Conservation (phyloP, 1,140 invertebrate species). For the Drosophila saltans region DNA sequence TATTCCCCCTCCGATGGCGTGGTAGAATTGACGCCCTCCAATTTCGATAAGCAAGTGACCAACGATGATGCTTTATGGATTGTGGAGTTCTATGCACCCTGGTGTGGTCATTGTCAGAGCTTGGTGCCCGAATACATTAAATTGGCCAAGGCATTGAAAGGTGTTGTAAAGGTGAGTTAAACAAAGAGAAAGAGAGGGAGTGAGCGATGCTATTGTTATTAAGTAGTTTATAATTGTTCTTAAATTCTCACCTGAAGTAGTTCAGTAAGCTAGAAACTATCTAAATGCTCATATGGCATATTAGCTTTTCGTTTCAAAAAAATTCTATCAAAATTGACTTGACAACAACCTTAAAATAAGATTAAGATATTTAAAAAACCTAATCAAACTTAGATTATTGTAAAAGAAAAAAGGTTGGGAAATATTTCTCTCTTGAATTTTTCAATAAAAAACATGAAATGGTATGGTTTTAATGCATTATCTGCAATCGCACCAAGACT, state of each 20-base stretch:
- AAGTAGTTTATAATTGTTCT: constrained; percentile 73
- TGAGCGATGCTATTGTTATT: not conserved
- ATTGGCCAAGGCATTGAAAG: constrained; percentile 94
- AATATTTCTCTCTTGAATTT: too few relatives aligned
- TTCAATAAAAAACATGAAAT: too few relatives aligned
- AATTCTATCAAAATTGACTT: too few relatives aligned
- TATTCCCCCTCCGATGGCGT: constrained; percentile 94
- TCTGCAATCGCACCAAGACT: not conserved
- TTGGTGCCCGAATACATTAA: constrained; percentile 95
- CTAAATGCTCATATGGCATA: too few relatives aligned
- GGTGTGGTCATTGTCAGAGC: constrained; percentile 94
- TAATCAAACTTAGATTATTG: too few relatives aligned
- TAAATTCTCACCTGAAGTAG: too few relatives aligned
- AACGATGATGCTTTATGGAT: constrained; percentile 95
- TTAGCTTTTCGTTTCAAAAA: too few relatives aligned
- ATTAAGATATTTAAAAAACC: too few relatives aligned
- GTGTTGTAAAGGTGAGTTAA: constrained; percentile 90
- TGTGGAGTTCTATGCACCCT: constrained; percentile 95
- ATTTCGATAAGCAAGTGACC: constrained; percentile 94
- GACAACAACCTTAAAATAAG: too few relatives aligned
- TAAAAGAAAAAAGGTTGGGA: too few relatives aligned
- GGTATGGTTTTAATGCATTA: not conserved
- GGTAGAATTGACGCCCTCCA: constrained; percentile 93
- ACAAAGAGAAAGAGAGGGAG: too few relatives aligned
- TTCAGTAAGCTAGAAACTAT: too few relatives aligned